Base-by-base conservation (phyloP, 2,888 invertebrate genomes). In the Argynnis bischoffii region DNA sequence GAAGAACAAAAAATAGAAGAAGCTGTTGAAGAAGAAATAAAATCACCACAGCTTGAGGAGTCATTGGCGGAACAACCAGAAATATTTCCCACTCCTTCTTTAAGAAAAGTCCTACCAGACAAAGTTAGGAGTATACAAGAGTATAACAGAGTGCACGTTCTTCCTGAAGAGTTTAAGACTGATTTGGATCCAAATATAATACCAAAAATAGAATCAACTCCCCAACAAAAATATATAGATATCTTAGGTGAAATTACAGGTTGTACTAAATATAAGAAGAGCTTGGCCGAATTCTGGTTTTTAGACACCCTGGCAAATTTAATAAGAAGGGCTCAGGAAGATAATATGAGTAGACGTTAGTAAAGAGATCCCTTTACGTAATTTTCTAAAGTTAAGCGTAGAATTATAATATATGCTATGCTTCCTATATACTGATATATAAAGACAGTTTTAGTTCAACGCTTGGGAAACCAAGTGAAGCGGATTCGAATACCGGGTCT, bases 231-330 rank as follows among this genome's bases (percentile, higher is more conserved):
- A 69, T 90, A 87, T 67, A 92, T 92, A 6, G 89, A 89, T n/a
- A 78, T 83, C 4, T 72, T 93, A 64, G 93, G 84, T 0, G 79
- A 83, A 0, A 70, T 89, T 21, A 80, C 91, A 0, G 93, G 91
- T 0, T 89, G 93, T 54, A 79, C 69, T 2, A 78, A 80, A 54
- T 93, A 89, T 66, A 83, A 78, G 64, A 87, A 79, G 18, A 93
- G 90, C 64, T 73, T 93, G 65, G 87, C 92, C 0, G 92, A 93
- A 64, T 93, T 80, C 76, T 94, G 94, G 94, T 92, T 94, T 66
- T 73, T 94, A 75, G 94, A 94, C 50, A 92, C 89, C 0, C 35
- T 94, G 69, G 90, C 93, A 0, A 88, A 89, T 72, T 67, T 92
- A 69, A 71, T 92, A 72, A 80, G 88, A 64, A 78, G 92, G n/a